phyloP scores from a whole-genome alignment of 1,140 invertebrate species.

The Orchestia grillus region DNA sequence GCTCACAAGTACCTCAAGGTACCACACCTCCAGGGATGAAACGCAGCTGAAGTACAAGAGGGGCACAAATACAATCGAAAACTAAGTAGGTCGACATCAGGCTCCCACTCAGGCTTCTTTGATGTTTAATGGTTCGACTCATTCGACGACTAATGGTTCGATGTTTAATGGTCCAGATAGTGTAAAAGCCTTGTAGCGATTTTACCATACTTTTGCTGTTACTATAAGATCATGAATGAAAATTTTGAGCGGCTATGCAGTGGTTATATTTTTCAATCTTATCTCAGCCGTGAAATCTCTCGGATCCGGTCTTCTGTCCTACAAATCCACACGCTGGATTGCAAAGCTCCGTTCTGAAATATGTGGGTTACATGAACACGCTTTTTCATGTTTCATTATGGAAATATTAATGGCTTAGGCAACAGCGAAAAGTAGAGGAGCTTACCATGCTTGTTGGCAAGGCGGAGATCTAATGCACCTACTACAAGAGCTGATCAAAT shows the following conservation, averaged over 20 bases:
- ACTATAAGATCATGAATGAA: background rate
- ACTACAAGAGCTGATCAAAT: no score
- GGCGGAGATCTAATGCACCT: background rate
- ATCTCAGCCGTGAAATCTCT: background rate
- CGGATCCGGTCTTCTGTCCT: background rate
- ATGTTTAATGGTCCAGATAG: no score
- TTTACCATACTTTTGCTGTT: no score
- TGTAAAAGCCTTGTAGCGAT: no score
- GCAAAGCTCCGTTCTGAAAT: no score
- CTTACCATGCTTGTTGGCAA: background rate
- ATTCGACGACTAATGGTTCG: background rate
- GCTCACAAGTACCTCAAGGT: background rate
- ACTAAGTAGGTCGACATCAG: background rate
- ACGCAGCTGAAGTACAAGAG: background rate
- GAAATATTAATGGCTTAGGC: no score
- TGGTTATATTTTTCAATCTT: background rate
- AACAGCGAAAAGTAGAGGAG: no score
- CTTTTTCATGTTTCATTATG: no score
- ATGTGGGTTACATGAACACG: no score
- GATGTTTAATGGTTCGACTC: background rate
- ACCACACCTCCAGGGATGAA: background rate
- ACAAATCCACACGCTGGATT: background rate
- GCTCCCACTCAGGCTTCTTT: background rate
- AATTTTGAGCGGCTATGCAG: background rate
- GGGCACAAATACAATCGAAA: background rate